Base-by-base conservation (phyloP, 2,113 vertebrate species). In the Osmerus mordax region DNA sequence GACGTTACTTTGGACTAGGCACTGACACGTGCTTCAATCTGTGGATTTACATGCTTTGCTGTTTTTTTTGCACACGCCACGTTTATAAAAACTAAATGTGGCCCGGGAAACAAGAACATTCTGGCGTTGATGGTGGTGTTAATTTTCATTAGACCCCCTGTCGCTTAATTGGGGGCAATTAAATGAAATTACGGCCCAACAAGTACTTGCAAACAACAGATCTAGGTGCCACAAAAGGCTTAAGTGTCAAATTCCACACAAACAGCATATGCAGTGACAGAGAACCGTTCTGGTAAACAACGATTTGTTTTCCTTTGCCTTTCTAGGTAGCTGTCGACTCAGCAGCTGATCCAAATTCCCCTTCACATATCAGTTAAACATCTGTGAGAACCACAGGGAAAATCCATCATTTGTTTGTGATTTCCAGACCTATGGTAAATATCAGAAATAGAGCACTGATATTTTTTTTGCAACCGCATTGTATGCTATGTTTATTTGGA, bases 401-500 rank as follows among this genome's bases (percentile, higher is more conserved):
- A 62, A 28, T n/a, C 25, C 23, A 14, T 12, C 14, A 47, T 47
- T 47, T 47, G 41, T 29, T 62, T 62, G 60, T 62, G 25, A 62
- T 29, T 25, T 29, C 60, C 60, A 62, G 21, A 62, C 28, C 25
- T 23, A 61, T 13, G 14, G 59, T 28, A 62, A 62, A 29, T 62
- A 29, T 25, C 60, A 29, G 14, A 15, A 62, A 29, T 28, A 25
- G 60, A 62, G 25, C 25, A 5, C 1, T 7, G 19, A 11, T 60
- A 60, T 23, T 25, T 60, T 25, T n/a, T 60, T 19, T 1, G 9
- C 41, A 9, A 9, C 41, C 41, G 12, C 58, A 60, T 25, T 60
- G 58, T 60, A 60, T 60, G 19, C 19, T 60, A 3, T 62, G 29
- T 65, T 41, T 65, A 18, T 65, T 65, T 65, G 21, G 25, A 56